These are phyloP conservation scores for Pollenia angustigena DNA, from an alignment of 2,888 invertebrate genomes.

Conservation along the genomic window DNA sequence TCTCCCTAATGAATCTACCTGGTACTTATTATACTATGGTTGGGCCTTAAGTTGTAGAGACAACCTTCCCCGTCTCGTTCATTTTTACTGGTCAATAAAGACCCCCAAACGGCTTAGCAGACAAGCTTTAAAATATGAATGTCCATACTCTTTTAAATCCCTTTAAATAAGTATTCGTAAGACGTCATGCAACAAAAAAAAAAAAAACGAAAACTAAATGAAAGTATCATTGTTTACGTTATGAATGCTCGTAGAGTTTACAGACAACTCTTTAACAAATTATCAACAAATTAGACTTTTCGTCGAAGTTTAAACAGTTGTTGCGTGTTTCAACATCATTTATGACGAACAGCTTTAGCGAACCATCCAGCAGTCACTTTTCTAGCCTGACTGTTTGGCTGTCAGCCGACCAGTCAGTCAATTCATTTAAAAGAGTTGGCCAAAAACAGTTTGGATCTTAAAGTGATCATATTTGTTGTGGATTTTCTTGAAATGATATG, in stretches of 20 bases:
- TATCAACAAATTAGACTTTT: slow-evolving; percentile 80
- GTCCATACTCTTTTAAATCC: too few species aligned
- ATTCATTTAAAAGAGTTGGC: slow-evolving; percentile 17
- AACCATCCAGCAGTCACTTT: slow-evolving; percentile 1
- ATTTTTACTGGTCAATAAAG: too few species aligned
- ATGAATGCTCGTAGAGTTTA: slow-evolving; percentile 33
- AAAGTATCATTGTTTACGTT: slow-evolving; percentile 47
- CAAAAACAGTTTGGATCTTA: slow-evolving; percentile 41
- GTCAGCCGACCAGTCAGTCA: slow-evolving; percentile 5
- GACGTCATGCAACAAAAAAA: too few species aligned
- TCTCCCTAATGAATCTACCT: too few species aligned
- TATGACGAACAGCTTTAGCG: slow-evolving; percentile 54
- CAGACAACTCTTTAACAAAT: slow-evolving; percentile 80
- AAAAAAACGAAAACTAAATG: slow-evolving; percentile 60
- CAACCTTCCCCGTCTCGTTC: too few species aligned
- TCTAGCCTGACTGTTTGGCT: not conserved
- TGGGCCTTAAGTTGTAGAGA: too few species aligned
- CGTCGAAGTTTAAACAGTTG: slow-evolving; percentile 76
- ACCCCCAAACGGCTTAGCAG: too few species aligned
- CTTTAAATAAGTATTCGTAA: too few species aligned
- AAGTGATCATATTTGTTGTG: slow-evolving; percentile 59
- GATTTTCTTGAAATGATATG: slow-evolving; percentile 53
- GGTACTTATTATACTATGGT: too few species aligned
- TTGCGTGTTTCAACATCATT: slow-evolving; percentile 81
- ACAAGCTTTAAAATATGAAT: too few species aligned